Percentiles rank a stretch among this genome's conserved stretches.
Conservation (phyloP, 1,140 invertebrate genomes). For the Delia radicum region DNA sequence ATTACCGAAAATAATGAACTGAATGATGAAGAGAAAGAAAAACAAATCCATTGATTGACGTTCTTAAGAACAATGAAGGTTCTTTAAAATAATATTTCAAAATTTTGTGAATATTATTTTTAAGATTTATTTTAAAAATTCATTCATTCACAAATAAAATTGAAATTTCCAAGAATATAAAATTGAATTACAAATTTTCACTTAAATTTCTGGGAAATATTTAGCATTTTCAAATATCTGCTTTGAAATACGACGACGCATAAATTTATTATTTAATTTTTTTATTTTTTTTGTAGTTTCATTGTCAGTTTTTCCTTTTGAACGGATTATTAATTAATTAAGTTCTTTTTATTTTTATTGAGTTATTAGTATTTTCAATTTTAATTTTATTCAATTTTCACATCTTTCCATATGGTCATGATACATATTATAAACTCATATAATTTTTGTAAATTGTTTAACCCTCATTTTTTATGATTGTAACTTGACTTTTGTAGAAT, state of each 20-base stretch:
- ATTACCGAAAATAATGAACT: not conserved
- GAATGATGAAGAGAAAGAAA: not conserved
- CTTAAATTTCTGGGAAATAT: too few relatives aligned
- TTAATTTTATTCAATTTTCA: constrained; percentile 18
- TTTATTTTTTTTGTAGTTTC: too few relatives aligned
- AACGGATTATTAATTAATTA: too few relatives aligned
- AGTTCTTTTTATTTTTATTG: not conserved
- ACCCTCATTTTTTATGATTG: not conserved
- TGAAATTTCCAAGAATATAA: too few relatives aligned
- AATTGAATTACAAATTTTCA: too few relatives aligned
- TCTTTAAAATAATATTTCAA: too few relatives aligned
- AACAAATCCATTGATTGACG: not conserved
- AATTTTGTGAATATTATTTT: too few relatives aligned
- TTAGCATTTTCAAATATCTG: too few relatives aligned
- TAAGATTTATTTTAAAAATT: too few relatives aligned
- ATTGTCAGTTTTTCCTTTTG: too few relatives aligned
- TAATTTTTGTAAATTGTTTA: not conserved
- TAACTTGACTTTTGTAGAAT: not conserved
- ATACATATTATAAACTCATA: not conserved
- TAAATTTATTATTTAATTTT: not conserved
- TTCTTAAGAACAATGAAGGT: not conserved
- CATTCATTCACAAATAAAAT: too few relatives aligned
- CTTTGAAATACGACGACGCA: too few relatives aligned
- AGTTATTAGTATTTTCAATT: not conserved
- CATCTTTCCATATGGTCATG: constrained; percentile 14